Conservation (phyloP, 2,888 invertebrate species). For the Polydrusus tereticollis region DNA sequence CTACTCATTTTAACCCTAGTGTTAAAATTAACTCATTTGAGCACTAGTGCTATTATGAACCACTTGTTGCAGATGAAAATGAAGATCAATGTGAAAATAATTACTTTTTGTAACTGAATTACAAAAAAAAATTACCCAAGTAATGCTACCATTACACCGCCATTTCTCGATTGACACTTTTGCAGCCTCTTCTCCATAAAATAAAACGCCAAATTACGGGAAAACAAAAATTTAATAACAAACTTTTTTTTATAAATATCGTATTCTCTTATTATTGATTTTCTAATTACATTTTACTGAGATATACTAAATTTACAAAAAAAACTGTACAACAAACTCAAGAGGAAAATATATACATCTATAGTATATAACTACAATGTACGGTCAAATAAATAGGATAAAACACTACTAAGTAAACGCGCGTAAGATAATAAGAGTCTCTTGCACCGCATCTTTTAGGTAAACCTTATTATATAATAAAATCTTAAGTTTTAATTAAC, state of each 20-base stretch:
- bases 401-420: slow-evolving; percentile 35
- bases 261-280: slow-evolving; percentile 52
- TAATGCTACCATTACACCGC: too few species aligned
- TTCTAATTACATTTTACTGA: slow-evolving; percentile 39
- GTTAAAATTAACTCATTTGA: too few species aligned
- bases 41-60: too few species aligned
- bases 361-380: slow-evolving; percentile 17
- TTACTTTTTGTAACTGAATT: too few species aligned
- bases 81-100: too few species aligned
- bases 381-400: slow-evolving; percentile 33
- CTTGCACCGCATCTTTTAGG: background rate
- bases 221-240: slow-evolving; percentile 45
- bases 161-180: too few species aligned
- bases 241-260: slow-evolving; percentile 48
- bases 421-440: background rate
- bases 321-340: slow-evolving; percentile 41
- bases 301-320: slow-evolving; percentile 34
- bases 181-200: background rate
- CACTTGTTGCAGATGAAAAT: too few species aligned
- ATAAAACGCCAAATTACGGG: slow-evolving; percentile 23
- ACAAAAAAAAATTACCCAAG: too few species aligned
- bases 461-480: background rate
- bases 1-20: too few species aligned
- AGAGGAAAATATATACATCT: slow-evolving; percentile 27
- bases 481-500: background rate